Conservation (phyloP, 2,888 invertebrate genomes). For the Melieria omissa region DNA sequence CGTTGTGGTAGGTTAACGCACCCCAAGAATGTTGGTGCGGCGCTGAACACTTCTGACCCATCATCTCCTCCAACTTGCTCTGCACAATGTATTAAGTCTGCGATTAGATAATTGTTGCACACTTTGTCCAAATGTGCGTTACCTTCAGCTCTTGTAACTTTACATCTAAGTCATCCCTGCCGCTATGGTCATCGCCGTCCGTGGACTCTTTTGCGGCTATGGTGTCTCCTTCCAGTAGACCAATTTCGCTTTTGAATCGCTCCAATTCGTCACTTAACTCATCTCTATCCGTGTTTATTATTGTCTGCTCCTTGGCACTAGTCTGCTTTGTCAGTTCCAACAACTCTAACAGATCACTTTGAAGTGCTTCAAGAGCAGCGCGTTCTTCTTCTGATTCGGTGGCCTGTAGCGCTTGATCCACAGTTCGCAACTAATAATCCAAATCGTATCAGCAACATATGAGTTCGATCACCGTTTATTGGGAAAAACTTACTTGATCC, state of each 20-base stretch:
- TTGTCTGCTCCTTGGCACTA: neutral
- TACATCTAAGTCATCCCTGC: slow-evolving; percentile 19
- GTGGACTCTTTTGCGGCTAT: slow-evolving; percentile 2
- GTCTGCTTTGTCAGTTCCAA: slow-evolving; percentile 75
- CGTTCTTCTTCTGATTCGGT: slow-evolving; percentile 68
- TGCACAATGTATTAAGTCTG: neutral
- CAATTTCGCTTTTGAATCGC: slow-evolving; percentile 58
- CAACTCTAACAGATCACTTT: slow-evolving; percentile 75
- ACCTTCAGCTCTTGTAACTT: slow-evolving; percentile 40
- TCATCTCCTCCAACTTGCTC: slow-evolving; percentile 65
- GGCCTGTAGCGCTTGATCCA: slow-evolving; percentile 71
- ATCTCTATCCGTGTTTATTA: neutral
- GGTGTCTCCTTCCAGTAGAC: slow-evolving; percentile 48
- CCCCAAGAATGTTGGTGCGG: slow-evolving; percentile 85
- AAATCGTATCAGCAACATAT: too few species aligned
- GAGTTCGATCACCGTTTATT: too few species aligned
- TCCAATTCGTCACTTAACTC: slow-evolving; percentile 57
- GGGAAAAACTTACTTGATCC: slow-evolving; percentile 48
- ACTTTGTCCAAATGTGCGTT: neutral
- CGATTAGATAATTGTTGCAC: neutral
- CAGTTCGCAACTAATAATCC: slow-evolving; percentile 71
- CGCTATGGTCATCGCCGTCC: neutral
- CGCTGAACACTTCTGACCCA: slow-evolving; percentile 89
- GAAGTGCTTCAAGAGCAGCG: slow-evolving; percentile 71
- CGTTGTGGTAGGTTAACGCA: slow-evolving; percentile 82